These are phyloP conservation scores for Zaprionus capensis DNA, from an alignment of 1,140 invertebrate species.

Conservation along the genomic window DNA sequence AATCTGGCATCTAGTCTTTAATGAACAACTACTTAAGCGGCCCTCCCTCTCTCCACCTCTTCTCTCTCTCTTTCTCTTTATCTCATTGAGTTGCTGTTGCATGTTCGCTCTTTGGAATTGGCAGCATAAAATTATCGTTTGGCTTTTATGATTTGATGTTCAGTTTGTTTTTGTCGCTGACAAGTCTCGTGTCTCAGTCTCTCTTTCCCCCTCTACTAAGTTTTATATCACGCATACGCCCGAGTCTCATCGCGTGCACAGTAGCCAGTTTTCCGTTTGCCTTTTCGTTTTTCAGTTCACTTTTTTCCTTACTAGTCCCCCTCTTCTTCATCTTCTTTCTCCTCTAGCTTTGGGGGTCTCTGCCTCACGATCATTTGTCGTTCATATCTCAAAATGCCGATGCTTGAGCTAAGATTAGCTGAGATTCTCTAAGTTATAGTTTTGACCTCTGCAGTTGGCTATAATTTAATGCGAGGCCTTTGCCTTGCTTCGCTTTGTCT, in stretches of 20 bases:
- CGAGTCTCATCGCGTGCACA: background rate
- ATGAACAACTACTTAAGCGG: conserved; percentile 74
- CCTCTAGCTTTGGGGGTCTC: conserved; percentile 8
- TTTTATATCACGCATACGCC: conserved; percentile 21
- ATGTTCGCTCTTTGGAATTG: conserved; percentile 60
- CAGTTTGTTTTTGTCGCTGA: conserved; percentile 38
- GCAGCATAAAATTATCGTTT: conserved; percentile 71
- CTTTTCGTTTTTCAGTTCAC: conserved; percentile 33
- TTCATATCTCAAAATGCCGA: conserved; percentile 36
- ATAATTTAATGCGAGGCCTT: conserved; percentile 71
- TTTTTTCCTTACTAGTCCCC: conserved; percentile 21
- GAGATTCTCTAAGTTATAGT: conserved; percentile 48
- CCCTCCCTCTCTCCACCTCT: background rate
- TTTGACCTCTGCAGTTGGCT: conserved; percentile 58
- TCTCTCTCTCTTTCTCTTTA: background rate
- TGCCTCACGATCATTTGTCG: conserved; percentile 57
- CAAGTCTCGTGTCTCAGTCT: background rate
- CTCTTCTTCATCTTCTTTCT: conserved; percentile 8
- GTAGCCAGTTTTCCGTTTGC: conserved; percentile 3
- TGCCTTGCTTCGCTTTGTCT: conserved; percentile 42
- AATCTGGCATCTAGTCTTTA: conserved; percentile 60
- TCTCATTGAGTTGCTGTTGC: conserved; percentile 18
- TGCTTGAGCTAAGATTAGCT: conserved; percentile 36
- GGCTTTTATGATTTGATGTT: conserved; percentile 42
- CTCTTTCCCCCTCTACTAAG: background rate